Evolutionary conservation across 2,888 invertebrate species (phyloP), one percentile per base, ranked within the genome.

Genomic region (Epinotia nisella): DNA sequence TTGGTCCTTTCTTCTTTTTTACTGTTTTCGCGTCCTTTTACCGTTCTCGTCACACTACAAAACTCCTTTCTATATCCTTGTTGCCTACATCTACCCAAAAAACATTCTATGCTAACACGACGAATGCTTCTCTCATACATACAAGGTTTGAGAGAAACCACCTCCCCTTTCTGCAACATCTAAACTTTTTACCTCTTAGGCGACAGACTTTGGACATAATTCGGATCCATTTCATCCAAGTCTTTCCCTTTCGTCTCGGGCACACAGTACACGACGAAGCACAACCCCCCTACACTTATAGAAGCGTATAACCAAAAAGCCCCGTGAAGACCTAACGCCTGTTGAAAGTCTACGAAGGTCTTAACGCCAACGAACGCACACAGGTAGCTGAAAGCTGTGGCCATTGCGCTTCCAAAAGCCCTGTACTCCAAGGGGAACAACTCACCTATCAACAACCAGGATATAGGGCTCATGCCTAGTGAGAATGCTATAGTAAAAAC

Each of bases 161-260:
- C 45, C 9, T 67, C n/a, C 19, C 19, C 24, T 39, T 51, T 13
- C n/a, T 51, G 67, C 19, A 11, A 7, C n/a, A n/a, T 49, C 49
- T 60, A 68, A 70, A 45, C 73, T 39, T 75, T 81, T 86, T 92
- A 93, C 84, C 92, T 89, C 75, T 93, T 93, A 11, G 91, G 91
- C 1, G 92, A 93, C 13, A 93, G 80, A 84, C 87, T 93, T 76
- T 90, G 92, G 51, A 95, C 95, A 80, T 95, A 95, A 82, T 95
- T 95, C 45, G 96, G 95, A 84, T 97, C 96, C 95, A 98, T 98
- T 88, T 98, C 98, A 85, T 97, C 97, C 80, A 98, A 92, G 84
- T 98, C 97, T 79, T 96, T 96, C 0, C 98, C 98, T 87, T 97
- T 98, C 4, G 98, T 98, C 91, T 98, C 98, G 0, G 98, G 98